phyloP scores from a whole-genome alignment of 1,140 invertebrate species.

The Sycobia sp. region DNA sequence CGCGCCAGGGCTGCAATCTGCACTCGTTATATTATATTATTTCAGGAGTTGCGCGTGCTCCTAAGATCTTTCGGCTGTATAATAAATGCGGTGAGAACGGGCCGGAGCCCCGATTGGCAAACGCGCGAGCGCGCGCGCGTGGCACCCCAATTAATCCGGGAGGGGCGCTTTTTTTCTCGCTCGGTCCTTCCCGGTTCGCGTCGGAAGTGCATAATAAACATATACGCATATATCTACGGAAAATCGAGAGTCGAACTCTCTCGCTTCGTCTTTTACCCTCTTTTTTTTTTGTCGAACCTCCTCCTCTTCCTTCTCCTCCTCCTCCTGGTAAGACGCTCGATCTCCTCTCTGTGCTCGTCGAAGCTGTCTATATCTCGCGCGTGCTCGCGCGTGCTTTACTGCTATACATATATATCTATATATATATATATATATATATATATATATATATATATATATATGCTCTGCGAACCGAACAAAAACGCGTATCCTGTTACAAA shows the following conservation, averaged over 20 bases:
- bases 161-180: conserved; percentile 6
- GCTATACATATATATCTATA: too few species aligned
- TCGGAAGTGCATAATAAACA: neutral
- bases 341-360: conserved; percentile 1
- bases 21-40: too few species aligned
- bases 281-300: neutral
- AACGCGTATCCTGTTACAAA: conserved; percentile 57
- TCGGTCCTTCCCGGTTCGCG: conserved; percentile 9
- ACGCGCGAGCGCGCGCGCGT: conserved; percentile 14
- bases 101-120: too few species aligned
- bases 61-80: too few species aligned
- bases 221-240: too few species aligned
- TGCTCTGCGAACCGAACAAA: conserved; percentile 32
- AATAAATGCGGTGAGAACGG: too few species aligned
- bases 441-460: too few species aligned
- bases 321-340: too few species aligned
- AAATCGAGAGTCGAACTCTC: neutral
- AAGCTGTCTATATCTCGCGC: conserved; percentile 30
- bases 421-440: too few species aligned
- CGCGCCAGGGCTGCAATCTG: too few species aligned
- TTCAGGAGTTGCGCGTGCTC: too few species aligned
- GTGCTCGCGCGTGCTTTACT: conserved; percentile 7
- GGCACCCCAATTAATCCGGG: conserved; percentile 26
- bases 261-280: neutral
- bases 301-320: conserved; percentile 11